Evolutionary conservation across 2,888 invertebrate species (phyloP), one percentile per base, ranked within the genome.

Genomic region (Morpho deidamia): DNA sequence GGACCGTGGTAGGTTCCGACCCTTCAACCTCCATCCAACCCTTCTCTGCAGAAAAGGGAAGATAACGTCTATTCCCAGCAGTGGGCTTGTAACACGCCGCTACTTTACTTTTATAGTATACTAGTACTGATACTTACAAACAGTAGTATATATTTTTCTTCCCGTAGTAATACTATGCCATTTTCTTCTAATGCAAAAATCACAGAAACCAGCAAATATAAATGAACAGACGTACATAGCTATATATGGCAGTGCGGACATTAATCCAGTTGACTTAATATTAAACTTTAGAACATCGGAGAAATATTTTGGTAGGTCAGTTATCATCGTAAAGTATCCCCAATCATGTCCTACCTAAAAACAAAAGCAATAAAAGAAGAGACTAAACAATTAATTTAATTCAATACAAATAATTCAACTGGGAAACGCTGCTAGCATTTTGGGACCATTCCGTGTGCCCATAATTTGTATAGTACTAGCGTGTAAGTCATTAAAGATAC

Each of bases 261-360:
- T 82, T 8, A 92, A 76, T 8, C 93, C 93, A 60, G 93, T 93
- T 67, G 91, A 80, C 53, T 91, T 87, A 52, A 94, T 92, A 67
- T 93, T 91, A 74, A 93, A 93, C 70, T 92, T 91, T 53, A 94
- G 77, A 0, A 94, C 92, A 35, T 92, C 92, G 3, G 91, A 92
- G 92, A 94, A 93, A 74, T 93, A 94, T 62, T 92, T 93, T 0
- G 94, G 94, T 11, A 94, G 81, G 71, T 94, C 93, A 0, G 93
- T 93, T 40, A 94, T 91, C 91, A 94, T 92, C 0, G 93, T 93
- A 71, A 92, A 94, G 75, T 94, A 92, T 1, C 93, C 93, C 91
- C 93, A 94, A 69, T 93, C 93, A 73, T 94, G 94, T 12, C 93
- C 93, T 43, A 92, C 88, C 88, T 89, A 70, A 8, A 56, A 59